Evolutionary conservation across 2,888 invertebrate species (phyloP), one percentile per base, ranked within the genome.

Genomic region (Endotricha flammealis): DNA sequence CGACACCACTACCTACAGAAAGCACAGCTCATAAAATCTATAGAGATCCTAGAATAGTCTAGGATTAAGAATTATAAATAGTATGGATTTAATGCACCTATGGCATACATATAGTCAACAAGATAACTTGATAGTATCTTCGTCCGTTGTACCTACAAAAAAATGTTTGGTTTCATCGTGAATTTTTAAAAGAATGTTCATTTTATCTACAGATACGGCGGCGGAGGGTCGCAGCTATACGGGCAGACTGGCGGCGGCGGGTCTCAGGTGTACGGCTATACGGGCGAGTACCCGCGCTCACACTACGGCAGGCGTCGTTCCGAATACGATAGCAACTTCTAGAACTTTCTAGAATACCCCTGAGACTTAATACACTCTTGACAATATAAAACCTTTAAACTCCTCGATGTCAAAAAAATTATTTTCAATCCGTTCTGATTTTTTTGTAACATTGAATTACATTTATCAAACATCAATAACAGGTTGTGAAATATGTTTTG

Each of bases 321-420:
- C 22, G 92, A 93, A 68, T 93, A 93, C 72, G 93, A 94, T 71
- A 92, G 92, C 54, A 93, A 93, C 80, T 94, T 94, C 83, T 93
- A 89, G 67, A 70, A 55, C 42, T 36, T 47, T 62, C 59, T 55
- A 57, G 55, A 33, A 12, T 14, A 32, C n/a, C 46, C 48, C 50
- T 55, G 63, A 64, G 58, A 60, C 63, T 64, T 52, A 46, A 62
- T 56, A 61, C 57, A 60, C 57, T 62, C 64, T 78, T 81, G 85
- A 83, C 85, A 85, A 85, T 85, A 83, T 77, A 67, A 69, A 27
- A 22, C 64, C 65, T 73, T 64, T 71, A 62, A 70, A 75, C 67
- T 63, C 78, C 72, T 64, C 70, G 54, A 53, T 55, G 51, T 53
- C 53, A 42, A 46, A 41, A n/a, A 4, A 33, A 16, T 33, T 11